A percentile compares a stretch with the other conserved stretches of the same genome.
Evolutionary conservation across 2,888 invertebrate genomes (phyloP).

Genomic region (Dorcus hopei): DNA sequence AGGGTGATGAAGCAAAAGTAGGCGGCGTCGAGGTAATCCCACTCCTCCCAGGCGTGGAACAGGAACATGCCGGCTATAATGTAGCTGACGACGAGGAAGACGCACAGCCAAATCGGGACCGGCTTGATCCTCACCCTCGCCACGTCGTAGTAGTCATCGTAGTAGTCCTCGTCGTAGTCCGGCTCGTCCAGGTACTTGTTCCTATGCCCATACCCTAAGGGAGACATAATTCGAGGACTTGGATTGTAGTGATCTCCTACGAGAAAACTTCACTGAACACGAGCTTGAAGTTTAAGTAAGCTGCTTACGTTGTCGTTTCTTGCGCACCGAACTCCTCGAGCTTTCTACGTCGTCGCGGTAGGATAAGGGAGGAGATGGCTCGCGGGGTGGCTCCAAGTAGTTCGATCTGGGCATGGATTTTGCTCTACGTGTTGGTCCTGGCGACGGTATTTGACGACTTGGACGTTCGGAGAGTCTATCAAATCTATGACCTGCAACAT

Average conservation of each 20-base stretch:
- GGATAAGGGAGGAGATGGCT: slow-evolving; percentile 35
- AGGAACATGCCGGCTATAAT: slow-evolving; percentile 85
- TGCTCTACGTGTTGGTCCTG: slow-evolving; percentile 28
- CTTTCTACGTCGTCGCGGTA: slow-evolving; percentile 25
- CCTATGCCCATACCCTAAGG: slow-evolving; percentile 63
- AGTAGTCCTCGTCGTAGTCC: slow-evolving; percentile 58
- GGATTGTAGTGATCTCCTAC: slow-evolving; percentile 43
- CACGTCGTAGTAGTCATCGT: slow-evolving; percentile 40
- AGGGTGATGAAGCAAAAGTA: slow-evolving; percentile 94
- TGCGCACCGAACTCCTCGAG: slow-evolving; percentile 5
- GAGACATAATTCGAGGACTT: slow-evolving; percentile 66
- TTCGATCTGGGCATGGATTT: slow-evolving; percentile 35
- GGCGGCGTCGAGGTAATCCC: slow-evolving; percentile 83
- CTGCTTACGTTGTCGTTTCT: slow-evolving; percentile 14
- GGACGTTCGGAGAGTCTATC: slow-evolving; percentile 7
- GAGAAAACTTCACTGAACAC: not conserved
- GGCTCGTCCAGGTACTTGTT: slow-evolving; percentile 59
- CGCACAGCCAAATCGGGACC: slow-evolving; percentile 87
- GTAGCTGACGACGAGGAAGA: slow-evolving; percentile 83
- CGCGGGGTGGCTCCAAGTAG: slow-evolving; percentile 39
- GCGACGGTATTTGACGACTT: slow-evolving; percentile 2
- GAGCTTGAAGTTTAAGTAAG: not conserved
- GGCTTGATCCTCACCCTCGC: slow-evolving; percentile 58
- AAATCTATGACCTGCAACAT: slow-evolving; percentile 7
- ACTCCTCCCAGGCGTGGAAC: slow-evolving; percentile 81